Conservation (phyloP, 2,797 vertebrate species). For the Acanthiza pusilla region DNA sequence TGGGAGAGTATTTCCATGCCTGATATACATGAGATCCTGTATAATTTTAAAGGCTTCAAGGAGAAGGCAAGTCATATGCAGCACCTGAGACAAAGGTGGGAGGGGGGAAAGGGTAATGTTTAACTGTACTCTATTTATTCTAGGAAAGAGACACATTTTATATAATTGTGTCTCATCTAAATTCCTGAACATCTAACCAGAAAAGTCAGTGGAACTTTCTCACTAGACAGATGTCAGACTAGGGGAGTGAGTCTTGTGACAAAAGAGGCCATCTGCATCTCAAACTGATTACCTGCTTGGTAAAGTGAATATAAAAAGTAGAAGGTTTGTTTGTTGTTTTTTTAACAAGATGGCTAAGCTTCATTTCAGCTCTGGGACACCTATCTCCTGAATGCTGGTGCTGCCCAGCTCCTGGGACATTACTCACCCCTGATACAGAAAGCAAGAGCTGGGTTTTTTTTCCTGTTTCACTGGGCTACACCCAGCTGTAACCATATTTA, state of each 20-base stretch:
- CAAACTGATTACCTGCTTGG: neutral
- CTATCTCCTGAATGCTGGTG: neutral
- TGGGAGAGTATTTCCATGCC: neutral
- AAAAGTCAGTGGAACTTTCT: neutral
- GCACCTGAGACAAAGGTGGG: neutral
- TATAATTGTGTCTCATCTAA: neutral
- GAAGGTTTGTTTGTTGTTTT: neutral
- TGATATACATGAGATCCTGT: neutral
- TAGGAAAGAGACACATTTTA: neutral
- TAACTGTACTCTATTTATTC: neutral
- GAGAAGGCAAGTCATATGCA: neutral
- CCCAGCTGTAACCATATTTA: constrained; percentile 28
- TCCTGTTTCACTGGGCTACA: neutral
- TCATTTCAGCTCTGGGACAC: neutral
- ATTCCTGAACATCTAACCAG: neutral
- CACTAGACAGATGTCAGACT: neutral
- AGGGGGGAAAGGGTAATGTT: neutral
- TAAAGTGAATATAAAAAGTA: neutral
- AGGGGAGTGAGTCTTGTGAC: neutral
- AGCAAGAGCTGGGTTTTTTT: neutral
- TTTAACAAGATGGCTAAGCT: neutral
- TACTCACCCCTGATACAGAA: neutral
- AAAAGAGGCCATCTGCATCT: neutral
- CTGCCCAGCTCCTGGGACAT: neutral
- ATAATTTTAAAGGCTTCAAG: neutral